These are phyloP conservation scores for Buceros bicornis DNA, from an alignment of 2,797 vertebrate species.

Conservation along the genomic window DNA sequence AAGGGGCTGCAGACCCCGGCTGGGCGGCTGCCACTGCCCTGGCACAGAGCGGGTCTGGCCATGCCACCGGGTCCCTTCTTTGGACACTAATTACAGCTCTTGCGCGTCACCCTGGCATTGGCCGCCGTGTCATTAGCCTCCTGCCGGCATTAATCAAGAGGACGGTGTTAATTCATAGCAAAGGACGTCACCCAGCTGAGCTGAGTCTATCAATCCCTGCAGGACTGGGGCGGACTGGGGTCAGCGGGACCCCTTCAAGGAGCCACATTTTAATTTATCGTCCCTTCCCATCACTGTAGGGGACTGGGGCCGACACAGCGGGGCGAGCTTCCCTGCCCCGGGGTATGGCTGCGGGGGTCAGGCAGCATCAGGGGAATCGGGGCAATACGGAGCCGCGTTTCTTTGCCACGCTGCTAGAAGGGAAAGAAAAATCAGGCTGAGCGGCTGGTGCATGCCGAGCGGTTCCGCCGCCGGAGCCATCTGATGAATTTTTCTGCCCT, in stretches of 20 bases:
- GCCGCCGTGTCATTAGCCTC: not conserved
- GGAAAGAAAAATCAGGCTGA: not conserved
- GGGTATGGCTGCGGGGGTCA: no score
- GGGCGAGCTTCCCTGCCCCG: not conserved
- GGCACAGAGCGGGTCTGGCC: no score
- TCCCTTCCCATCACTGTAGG: not conserved
- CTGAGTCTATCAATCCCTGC: not conserved
- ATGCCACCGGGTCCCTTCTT: not conserved
- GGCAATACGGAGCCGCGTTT: not conserved
- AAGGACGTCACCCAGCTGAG: not conserved
- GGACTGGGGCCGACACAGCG: not conserved
- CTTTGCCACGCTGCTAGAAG: not conserved
- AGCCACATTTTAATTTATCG: not conserved
- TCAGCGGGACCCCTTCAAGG: rapidly evolving
- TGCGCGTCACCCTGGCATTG: not conserved
- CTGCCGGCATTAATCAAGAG: not conserved
- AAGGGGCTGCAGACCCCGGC: rapidly evolving
- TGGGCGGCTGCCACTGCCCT: not conserved
- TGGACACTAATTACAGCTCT: not conserved
- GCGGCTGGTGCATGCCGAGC: rapidly evolving
- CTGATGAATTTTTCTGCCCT: not conserved
- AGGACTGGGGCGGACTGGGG: not conserved
- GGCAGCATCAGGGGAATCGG: not conserved
- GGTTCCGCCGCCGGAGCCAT: not conserved
- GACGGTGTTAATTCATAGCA: not conserved